phyloP scores from a whole-genome alignment of 2,888 invertebrate genomes.

The Drosophila phalerata region DNA sequence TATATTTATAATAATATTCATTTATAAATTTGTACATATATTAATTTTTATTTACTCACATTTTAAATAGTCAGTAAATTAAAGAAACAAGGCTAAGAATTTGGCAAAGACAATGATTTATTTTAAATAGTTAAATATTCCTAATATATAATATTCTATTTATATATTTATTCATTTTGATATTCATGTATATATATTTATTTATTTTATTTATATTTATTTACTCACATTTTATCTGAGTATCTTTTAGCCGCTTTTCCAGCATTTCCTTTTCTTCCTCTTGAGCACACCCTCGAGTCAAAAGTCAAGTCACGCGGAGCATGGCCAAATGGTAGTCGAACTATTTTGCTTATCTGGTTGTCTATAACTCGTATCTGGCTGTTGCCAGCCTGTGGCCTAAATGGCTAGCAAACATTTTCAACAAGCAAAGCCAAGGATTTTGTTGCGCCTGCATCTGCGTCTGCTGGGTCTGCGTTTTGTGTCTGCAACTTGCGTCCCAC shows the following conservation, averaged over 20 bases:
- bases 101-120: too few relatives aligned
- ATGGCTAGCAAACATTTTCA: conserved; percentile 59
- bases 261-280: conserved; percentile 7
- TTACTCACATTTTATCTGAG: not conserved
- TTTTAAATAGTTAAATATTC: too few relatives aligned
- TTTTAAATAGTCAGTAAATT: too few relatives aligned
- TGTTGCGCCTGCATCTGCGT: conserved; percentile 44
- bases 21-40: not conserved
- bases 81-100: too few relatives aligned
- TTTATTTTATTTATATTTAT: not conserved
- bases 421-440: conserved; percentile 64
- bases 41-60: too few relatives aligned
- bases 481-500: conserved; percentile 59
- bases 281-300: conserved; percentile 14
- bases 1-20: not conserved
- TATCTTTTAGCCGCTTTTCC: not conserved
- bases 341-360: conserved; percentile 60
- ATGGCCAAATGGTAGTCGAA: conserved; percentile 46
- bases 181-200: not conserved
- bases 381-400: conserved; percentile 63
- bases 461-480: conserved; percentile 19
- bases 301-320: conserved; percentile 46
- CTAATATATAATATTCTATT: not conserved
- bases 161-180: not conserved
- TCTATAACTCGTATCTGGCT: conserved; percentile 57